Evolutionary conservation across 1,140 invertebrate genomes (phyloP), one percentile per base, ranked within the genome.

Genomic region (Sycophaga agraensis): DNA sequence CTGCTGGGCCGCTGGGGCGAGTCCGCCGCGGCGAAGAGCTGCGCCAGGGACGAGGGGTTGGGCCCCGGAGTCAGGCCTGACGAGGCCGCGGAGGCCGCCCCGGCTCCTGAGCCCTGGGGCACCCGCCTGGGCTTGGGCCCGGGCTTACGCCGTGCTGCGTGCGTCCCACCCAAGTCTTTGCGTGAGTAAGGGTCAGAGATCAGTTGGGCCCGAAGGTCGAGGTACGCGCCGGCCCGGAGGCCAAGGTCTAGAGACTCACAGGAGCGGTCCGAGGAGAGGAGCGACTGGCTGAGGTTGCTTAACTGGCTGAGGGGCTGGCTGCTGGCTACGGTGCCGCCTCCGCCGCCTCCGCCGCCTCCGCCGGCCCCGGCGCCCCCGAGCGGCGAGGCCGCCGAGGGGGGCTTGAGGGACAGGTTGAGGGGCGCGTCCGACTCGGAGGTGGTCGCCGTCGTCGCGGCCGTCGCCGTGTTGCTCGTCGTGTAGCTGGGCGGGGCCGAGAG

Each of bases 381-480:
- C n/a, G n/a, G n/a, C n/a, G n/a, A n/a, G n/a, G n/a, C 75, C 31
- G 84, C 80, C 42, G 81, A 79, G 21, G 85, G 78, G 19, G 89
- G 87, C 75, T 92, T 93, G 58, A 92, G 79, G 4, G 90, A 92
- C 1, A 93, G 83, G 77, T 93, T 92, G 16, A 93, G 82, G 0
- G 91, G 91, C 0, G 88, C 86, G 68, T 93, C 91, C 4, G 84
- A 84, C 40, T 88, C 86, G 58, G 83, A 81, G 53, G 78, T 79
- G 56, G 82, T 84, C n/a, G n/a, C n/a, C n/a, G n/a, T n/a, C n/a
- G n/a, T n/a, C n/a, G n/a, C n/a, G n/a, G n/a, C n/a, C 26, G 73
- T 79, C 54, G 82, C 84, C 21, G 75, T 63, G 72, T 82, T 66
- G 72, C 61, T 75, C 60, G 59, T 83, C 66, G 67, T 83, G 74